Evolutionary conservation across 2,888 invertebrate genomes (phyloP).

Genomic region (Papilio gigon): DNA sequence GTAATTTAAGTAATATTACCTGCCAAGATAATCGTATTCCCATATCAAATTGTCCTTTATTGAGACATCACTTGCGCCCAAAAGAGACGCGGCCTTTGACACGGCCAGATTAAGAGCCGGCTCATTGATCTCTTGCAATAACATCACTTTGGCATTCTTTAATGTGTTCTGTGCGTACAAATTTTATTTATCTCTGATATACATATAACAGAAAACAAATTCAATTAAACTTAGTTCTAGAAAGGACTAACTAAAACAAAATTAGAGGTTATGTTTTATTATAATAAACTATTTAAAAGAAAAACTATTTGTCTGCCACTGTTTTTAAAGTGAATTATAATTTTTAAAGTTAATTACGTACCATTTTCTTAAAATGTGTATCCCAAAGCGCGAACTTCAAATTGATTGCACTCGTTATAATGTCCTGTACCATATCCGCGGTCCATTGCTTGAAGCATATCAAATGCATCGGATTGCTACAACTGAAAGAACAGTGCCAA

Average conservation of each 20-base stretch:
- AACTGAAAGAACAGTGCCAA: conserved; percentile 33
- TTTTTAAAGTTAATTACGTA: conserved; percentile 43
- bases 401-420: conserved; percentile 63
- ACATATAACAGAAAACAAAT: no score
- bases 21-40: conserved; percentile 68
- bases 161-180: conserved; percentile 60
- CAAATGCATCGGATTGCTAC: conserved; percentile 56
- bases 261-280: no score
- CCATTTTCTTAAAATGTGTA: conserved; percentile 61
- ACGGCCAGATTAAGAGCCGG: conserved; percentile 70
- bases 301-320: no score
- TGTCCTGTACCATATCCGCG: conserved; percentile 57
- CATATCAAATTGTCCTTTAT: conserved; percentile 62
- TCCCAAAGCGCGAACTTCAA: conserved; percentile 57
- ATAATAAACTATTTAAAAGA: no score
- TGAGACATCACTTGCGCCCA: conserved; percentile 66
- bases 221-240: no score
- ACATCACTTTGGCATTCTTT: conserved; percentile 63
- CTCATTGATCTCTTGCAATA: conserved; percentile 70
- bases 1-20: conserved; percentile 50
- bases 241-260: no score
- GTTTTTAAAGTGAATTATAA: no score
- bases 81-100: conserved; percentile 67
- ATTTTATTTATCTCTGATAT: not conserved
- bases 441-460: conserved; percentile 75